Base-by-base conservation (phyloP, 2,888 invertebrate species). In the Campoplex nolae region DNA sequence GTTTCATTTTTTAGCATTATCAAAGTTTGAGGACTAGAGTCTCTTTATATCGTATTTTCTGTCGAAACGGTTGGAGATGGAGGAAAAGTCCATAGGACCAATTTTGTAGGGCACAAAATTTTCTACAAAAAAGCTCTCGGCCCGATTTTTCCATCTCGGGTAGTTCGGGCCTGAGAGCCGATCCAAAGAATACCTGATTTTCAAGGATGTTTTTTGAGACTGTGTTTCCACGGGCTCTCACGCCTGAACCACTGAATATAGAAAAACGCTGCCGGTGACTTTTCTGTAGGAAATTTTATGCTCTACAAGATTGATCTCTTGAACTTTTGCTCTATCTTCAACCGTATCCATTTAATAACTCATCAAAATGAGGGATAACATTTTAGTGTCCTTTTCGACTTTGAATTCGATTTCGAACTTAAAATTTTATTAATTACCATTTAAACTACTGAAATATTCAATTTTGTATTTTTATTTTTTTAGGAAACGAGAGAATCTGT, bases 401-500 rank as follows among this genome's bases (percentile, higher is more conserved):
- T 6, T 16, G 51, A 4, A 51, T 51, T 18, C 51, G 18, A 6
- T 51, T 4, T 51, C 16, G n/a, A 51, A 51, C 18, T 70, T 16
- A 48, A 48, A 0, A 6, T 48, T 48, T 28, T 6, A 65, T 32
- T 32, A 35, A 65, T 23, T 75, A 51, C 58, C 16, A 58, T 51
- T 38, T 23, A 35, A 71, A 8, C 45, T 11, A 2, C 45, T 13
- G 0, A 45, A 45, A 13, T 13, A 13, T 11, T 23, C 23, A 23
- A 45, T 45, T 45, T 45, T 3, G 9, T 42, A 45, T 45, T 45
- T 45, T 11, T 0, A 45, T 78, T 9, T 62, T 90, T 89, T 0
- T 70, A 93, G 93, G 88, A 88, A 13, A 86, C 86, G 62, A 76
- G 79, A 3, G 87, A 91, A 13, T 83, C 81, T 28, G 83, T 92